Evolutionary conservation across 2,888 invertebrate species (phyloP).

Genomic region (Drosophila infuscata): DNA sequence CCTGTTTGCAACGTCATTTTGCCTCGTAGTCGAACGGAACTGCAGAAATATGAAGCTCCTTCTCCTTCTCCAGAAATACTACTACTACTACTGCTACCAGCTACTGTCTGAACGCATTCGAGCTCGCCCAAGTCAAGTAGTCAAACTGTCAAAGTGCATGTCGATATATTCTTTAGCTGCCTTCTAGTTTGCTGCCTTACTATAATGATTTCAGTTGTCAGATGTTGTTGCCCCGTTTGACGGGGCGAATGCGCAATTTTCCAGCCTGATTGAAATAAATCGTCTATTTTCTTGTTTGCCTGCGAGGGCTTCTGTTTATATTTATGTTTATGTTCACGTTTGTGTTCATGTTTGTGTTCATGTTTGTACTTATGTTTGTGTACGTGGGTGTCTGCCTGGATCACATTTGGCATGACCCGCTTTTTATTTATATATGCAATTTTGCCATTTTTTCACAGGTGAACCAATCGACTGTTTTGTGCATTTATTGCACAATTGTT

Average conservation of each 20-base stretch:
- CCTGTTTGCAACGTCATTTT: slow-evolving; percentile 56
- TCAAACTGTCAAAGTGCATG: slow-evolving; percentile 76
- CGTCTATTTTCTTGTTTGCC: slow-evolving; percentile 28
- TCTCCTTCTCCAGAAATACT: background rate
- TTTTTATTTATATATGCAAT: slow-evolving; percentile 72
- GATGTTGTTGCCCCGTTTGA: slow-evolving; percentile 47
- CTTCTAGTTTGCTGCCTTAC: slow-evolving; percentile 57
- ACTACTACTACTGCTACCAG: slow-evolving; percentile 16
- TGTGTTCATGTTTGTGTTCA: slow-evolving; percentile 3
- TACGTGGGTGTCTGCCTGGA: slow-evolving; percentile 13
- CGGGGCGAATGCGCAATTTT: slow-evolving; percentile 71
- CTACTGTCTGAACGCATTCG: slow-evolving; percentile 53
- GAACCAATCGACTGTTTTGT: slow-evolving; percentile 60
- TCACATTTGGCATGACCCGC: slow-evolving; percentile 56
- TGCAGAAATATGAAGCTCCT: slow-evolving; percentile 21
- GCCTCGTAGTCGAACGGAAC: slow-evolving; percentile 24
- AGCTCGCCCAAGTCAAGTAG: slow-evolving; percentile 75
- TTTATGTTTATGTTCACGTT: background rate
- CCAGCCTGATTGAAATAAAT: slow-evolving; percentile 72
- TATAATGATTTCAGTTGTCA: slow-evolving; percentile 75
- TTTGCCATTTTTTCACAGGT: slow-evolving; percentile 45
- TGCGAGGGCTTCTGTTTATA: slow-evolving; percentile 20
- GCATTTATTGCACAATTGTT: slow-evolving; percentile 46
- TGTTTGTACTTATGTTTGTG: background rate
- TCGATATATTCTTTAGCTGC: slow-evolving; percentile 71